Evolutionary conservation across 2,113 vertebrate genomes (phyloP), one percentile per base, ranked within the genome.

Genomic region (Cyprichromis sp.): DNA sequence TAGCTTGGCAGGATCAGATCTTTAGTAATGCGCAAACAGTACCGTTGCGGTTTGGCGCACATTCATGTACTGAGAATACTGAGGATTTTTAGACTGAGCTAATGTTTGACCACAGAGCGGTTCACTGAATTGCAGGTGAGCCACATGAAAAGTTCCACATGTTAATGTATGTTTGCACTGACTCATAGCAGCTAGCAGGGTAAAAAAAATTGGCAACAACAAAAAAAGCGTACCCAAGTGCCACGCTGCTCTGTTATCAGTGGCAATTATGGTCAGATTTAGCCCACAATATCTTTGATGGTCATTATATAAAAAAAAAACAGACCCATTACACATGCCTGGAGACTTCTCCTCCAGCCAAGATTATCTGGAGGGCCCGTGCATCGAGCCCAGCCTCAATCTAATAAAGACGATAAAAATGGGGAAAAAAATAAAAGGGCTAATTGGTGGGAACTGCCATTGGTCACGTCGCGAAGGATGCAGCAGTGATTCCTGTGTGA

Each of bases 401-500:
- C 91, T 92, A 96, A 95, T 95, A 95, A 95, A 90, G 87, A 88
- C 10, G 87, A 93, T 91, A 79, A 93, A 94, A 92, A 90, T 66
- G 24, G 50, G 21, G 10, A n/a, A 79, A 84, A 86, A 90, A 81
- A 86, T 50, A 71, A 93, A 89, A 89, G 81, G 10, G 78, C 88
- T 95, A 95, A 96, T 94, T 95, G 93, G 87, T 93, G 95, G 93
- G 91, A 95, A 96, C 91, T 95, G 95, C 93, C 90, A 94, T 36
- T 93, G 86, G 95, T 96, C 96, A 97, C 95, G 95, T 96, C 91
- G 89, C 90, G 7, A 83, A 91, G 86, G 93, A 95, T 83, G 89
- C 90, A 90, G 86, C 86, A 63, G 82, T 87, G 93, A 96, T 93
- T 95, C 83, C 88, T 94, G 90, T 89, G 89, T 94, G 94, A 92